Evolutionary conservation across 2,888 invertebrate species (phyloP).

Genomic region (Listrodromus nycthemerus): DNA sequence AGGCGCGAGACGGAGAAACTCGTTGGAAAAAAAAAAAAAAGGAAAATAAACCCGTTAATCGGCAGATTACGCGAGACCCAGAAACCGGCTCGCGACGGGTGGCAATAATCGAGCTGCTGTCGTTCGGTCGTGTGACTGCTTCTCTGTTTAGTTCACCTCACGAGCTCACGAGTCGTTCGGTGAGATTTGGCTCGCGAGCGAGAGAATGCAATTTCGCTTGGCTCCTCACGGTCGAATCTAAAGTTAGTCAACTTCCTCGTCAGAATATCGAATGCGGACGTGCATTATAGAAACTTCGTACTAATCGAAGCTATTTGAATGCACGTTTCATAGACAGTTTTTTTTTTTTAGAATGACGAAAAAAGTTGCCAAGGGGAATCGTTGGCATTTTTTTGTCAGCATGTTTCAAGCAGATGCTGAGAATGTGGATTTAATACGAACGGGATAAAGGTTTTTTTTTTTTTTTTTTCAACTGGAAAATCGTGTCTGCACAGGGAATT

Average conservation of each 20-base stretch:
- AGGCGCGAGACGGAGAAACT: neutral
- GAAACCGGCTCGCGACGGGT: slow-evolving; percentile 26
- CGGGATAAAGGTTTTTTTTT: no score
- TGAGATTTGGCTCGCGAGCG: slow-evolving; percentile 56
- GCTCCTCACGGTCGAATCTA: slow-evolving; percentile 70
- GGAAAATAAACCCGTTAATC: neutral
- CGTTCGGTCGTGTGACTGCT: slow-evolving; percentile 14
- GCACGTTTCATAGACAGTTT: neutral
- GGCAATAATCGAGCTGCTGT: slow-evolving; percentile 50
- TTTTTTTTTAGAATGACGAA: no score
- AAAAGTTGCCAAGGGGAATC: no score
- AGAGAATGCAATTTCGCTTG: slow-evolving; percentile 42
- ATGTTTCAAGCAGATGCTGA: no score
- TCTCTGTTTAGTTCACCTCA: neutral
- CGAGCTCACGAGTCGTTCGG: slow-evolving; percentile 6
- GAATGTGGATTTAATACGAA: no score
- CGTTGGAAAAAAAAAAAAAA: neutral
- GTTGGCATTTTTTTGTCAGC: no score
- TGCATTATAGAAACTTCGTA: neutral
- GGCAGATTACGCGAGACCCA: neutral
- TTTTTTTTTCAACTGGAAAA: no score
- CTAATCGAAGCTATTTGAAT: neutral
- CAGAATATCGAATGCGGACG: slow-evolving; percentile 11
- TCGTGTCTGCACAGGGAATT: no score
- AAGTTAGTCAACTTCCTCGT: slow-evolving; percentile 69